phyloP scores from a whole-genome alignment of 1,140 invertebrate genomes.

The Gonioctena quinquepunctata region DNA sequence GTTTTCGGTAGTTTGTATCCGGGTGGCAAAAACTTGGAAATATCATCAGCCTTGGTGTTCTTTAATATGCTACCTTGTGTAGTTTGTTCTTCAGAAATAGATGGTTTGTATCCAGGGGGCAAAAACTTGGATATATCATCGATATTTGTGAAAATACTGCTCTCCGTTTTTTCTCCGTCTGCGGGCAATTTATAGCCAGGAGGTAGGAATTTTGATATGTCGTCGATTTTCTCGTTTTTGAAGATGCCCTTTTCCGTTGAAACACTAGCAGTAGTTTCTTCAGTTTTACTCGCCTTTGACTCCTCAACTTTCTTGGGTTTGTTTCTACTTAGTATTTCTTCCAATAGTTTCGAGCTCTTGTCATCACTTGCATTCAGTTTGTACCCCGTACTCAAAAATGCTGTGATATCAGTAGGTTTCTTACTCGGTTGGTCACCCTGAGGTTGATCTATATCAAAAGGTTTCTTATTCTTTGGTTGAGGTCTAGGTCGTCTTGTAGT shows the following conservation, averaged over 20 bases:
- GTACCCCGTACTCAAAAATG: conserved; percentile 65
- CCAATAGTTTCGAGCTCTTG: conserved; percentile 17
- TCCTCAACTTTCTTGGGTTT: conserved; percentile 28
- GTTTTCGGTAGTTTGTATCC: conserved; percentile 57
- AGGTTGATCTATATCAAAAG: conserved; percentile 37
- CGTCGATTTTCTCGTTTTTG: conserved; percentile 59
- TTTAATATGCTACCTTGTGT: conserved; percentile 22
- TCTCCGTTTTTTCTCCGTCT: background rate
- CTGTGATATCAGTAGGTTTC: conserved; percentile 61
- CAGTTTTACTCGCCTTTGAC: background rate
- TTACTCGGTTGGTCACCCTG: conserved; percentile 50
- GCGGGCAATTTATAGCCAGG: conserved; percentile 57
- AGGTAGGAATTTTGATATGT: conserved; percentile 66
- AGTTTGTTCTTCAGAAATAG: conserved; percentile 46
- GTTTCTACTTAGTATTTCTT: conserved; percentile 11
- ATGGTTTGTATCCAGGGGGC: conserved; percentile 60
- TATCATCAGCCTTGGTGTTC: conserved; percentile 57
- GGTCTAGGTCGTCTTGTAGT: conserved; percentile 47
- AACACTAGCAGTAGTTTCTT: no score
- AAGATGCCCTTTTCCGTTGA: conserved; percentile 52
- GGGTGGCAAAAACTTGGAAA: conserved; percentile 65
- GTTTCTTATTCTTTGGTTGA: conserved; percentile 27
- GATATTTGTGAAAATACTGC: background rate
- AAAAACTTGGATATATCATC: conserved; percentile 66
- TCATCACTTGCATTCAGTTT: conserved; percentile 41